Evolutionary conservation across 2,888 invertebrate genomes (phyloP), one percentile per base, ranked within the genome.

Genomic region (Ecliptopera silaceata): DNA sequence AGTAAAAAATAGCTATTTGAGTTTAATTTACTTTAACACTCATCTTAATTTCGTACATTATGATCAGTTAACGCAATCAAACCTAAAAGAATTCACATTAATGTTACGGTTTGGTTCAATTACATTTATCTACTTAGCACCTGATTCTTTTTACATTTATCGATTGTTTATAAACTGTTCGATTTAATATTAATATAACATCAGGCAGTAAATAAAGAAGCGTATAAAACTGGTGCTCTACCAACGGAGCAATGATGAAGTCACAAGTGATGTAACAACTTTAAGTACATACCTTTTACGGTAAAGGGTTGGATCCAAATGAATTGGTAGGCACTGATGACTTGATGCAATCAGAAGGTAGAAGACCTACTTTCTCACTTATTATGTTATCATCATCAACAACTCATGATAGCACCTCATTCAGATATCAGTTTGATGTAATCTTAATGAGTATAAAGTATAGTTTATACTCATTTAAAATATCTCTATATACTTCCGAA

Each of bases 331-430:
- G 13, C 36, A 15, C 13, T 36, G 36, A 3, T 36, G 36, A 36
- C 15, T 36, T 36, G 36, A 36, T 36, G 36, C 10, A 36, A 10
- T 36, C 15, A 36, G 15, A n/a, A n/a, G n/a, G n/a, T n/a, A n/a
- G n/a, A n/a, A n/a, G n/a, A n/a, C n/a, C n/a, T 15, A 36, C 36
- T 36, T 36, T 36, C 36, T 15, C 36, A 36, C n/a, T 44, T 29
- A 22, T 43, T 43, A 44, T 17, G 44, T 15, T 29, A 44, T 44
- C 44, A 44, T 44, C 29, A 31, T 44, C 44, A 44, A 31, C 29
- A 41, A 4, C 32, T 32, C 32, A 41, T 38, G 15, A 17, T 17
- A 26, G 26, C 26, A 44, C 44, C 44, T 31, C 29, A 31, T 45
- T 45, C 32, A 20, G 22, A 22, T 32, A 32, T n/a, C 4, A n/a